Base-by-base conservation (phyloP, 2,888 invertebrate genomes). In the Agrochola macilenta region DNA sequence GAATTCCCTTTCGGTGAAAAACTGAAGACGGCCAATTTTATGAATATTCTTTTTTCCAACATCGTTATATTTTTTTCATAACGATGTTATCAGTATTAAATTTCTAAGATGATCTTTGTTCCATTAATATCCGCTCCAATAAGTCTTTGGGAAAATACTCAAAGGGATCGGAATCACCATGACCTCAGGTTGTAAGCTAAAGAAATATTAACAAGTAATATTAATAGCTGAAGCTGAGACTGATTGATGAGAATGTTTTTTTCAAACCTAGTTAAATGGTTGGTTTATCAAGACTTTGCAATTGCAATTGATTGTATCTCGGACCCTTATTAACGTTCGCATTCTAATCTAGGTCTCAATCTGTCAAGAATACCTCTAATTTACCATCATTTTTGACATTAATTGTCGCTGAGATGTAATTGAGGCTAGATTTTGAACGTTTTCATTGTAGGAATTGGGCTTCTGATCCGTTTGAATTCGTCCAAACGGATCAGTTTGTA, bases 101-200 rank as follows among this genome's bases (percentile, higher is more conserved):
- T 74, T 60, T 69, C 46, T 46, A 23, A 70, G 69, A 72, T 75
- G 30, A 80, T 69, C 60, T 57, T 52, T 57, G 30, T 61, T 74
- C 60, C 60, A 35, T 57, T 69, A 69, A 84, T 80, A 84, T 84
- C 80, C 84, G 75, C 75, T 72, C 30, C 43, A 84, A 69, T 72
- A 75, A 72, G 5, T 69, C 9, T 58, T 46, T 60, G 35, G 39
- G 75, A 35, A 14, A 43, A 35, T 54, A 52, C 26, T 69, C 68
- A 82, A 80, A 84, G 68, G 69, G 26, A 35, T 58, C 4, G n/a
- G 1, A 46, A 43, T 61, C 57, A 35, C 69, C 73, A 61, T 61
- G 52, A 74, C 52, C 23, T 61, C 30, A 39, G n/a, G 39, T 35
- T 43, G 60, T 57, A 66, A 61, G 54, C n/a, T 5, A 54, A 76